A percentile compares a stretch with the other conserved stretches of the same genome.
phyloP scores from a whole-genome alignment of 2,797 vertebrate species.

The Falco berigora region DNA sequence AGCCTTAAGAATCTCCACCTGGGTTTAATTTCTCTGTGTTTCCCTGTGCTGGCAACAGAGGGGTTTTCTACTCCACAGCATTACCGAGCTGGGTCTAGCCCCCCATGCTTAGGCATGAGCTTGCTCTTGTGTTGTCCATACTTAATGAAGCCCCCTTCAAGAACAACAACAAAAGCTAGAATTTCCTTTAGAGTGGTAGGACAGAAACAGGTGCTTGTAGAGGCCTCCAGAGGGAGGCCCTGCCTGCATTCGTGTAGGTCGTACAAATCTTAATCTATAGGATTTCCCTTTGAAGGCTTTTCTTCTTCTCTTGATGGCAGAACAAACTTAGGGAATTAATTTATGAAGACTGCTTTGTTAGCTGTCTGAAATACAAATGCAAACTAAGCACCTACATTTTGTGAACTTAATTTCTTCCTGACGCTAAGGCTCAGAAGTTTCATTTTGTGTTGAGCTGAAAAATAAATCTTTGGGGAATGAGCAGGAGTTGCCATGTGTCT shows the following conservation, averaged over 20 bases:
- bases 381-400: neutral
- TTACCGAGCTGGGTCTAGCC: neutral
- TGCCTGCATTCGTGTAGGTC: neutral
- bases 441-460: neutral
- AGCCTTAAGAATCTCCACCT: neutral
- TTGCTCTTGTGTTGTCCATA: neutral
- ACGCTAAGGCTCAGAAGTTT: neutral
- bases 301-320: neutral
- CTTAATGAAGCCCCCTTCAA: neutral
- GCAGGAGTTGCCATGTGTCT: accelerated
- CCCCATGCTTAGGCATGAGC: neutral
- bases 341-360: neutral
- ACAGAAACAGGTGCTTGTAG: slow-evolving; percentile 8
- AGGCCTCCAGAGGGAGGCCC: slow-evolving; percentile 64
- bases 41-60: neutral
- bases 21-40: neutral
- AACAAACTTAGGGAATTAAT: neutral
- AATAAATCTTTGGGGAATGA: neutral
- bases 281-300: neutral
- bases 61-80: neutral
- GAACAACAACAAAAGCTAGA: neutral
- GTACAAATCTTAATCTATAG: neutral
- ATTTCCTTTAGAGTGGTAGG: neutral
- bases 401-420: neutral
- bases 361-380: neutral